Conservation (phyloP, 1,140 invertebrate genomes). For the Brachionus manjavacas region DNA sequence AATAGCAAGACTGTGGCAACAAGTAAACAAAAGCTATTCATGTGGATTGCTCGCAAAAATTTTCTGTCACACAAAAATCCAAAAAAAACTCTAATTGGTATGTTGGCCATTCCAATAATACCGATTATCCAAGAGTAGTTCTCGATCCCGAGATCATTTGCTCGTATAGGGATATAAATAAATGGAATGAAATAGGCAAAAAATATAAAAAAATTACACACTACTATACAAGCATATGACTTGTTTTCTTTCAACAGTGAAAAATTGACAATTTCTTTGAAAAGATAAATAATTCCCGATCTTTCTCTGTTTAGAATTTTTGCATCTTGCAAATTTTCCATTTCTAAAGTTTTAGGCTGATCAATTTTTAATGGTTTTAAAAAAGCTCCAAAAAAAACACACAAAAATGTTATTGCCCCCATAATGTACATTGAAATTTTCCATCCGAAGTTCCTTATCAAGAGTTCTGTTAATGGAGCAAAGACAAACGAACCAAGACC, state of each 20-base stretch:
- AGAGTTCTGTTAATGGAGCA: constrained; percentile 47
- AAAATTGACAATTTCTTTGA: constrained; percentile 15
- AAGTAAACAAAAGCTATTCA: neutral
- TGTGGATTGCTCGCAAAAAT: neutral
- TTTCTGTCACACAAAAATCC: neutral
- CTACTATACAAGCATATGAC: neutral
- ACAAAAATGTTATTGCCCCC: neutral
- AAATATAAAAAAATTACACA: neutral
- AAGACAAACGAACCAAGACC: constrained; percentile 45
- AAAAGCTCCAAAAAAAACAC: neutral
- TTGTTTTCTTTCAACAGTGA: neutral
- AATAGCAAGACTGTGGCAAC: neutral
- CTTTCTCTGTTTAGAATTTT: neutral
- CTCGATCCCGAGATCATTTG: neutral
- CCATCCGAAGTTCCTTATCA: constrained; percentile 51
- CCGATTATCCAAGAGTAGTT: neutral
- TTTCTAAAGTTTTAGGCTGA: neutral
- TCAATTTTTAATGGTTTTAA: neutral
- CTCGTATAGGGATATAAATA: neutral
- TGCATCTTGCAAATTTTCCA: neutral
- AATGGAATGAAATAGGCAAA: neutral
- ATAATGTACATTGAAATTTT: constrained; percentile 44
- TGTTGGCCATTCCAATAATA: neutral
- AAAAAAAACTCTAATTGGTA: neutral
- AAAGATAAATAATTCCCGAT: neutral